Percentiles rank a stretch among this genome's conserved stretches.
Conservation (phyloP, 2,888 invertebrate genomes). For the Girardia tigrina region DNA sequence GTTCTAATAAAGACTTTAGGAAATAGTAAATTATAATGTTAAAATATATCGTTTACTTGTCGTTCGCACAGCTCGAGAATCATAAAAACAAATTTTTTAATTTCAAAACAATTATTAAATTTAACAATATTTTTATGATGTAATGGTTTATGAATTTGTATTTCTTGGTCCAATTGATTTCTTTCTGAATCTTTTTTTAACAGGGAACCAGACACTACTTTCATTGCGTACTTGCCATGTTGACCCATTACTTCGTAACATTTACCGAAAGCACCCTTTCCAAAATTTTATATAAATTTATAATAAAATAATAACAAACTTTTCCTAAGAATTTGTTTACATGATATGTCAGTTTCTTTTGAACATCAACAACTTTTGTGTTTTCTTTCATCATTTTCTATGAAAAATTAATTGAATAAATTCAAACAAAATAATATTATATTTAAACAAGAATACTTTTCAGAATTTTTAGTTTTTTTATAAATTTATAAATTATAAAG, state of each 20-base stretch:
- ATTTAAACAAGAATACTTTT: too few species aligned
- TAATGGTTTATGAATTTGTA: slow-evolving; percentile 76
- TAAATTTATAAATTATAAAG: too few species aligned
- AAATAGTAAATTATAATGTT: not conserved
- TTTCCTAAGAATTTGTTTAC: too few species aligned
- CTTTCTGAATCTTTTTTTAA: slow-evolving; percentile 59
- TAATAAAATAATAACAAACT: too few species aligned
- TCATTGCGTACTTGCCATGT: slow-evolving; percentile 74
- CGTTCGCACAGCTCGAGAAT: slow-evolving; percentile 82
- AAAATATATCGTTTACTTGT: slow-evolving; percentile 58
- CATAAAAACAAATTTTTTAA: slow-evolving; percentile 77
- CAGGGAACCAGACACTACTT: slow-evolving; percentile 78
- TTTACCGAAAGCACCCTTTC: slow-evolving; percentile 96
- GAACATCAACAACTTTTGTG: too few species aligned
- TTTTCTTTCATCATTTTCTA: too few species aligned
- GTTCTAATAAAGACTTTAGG: slow-evolving; percentile 82
- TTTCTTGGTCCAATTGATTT: slow-evolving; percentile 60
- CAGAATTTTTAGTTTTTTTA: too few species aligned
- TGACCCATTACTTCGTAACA: slow-evolving; percentile 85
- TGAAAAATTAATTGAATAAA: too few species aligned
- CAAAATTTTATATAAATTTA: too few species aligned
- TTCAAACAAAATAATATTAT: too few species aligned
- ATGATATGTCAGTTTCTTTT: too few species aligned
- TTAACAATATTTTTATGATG: slow-evolving; percentile 78
- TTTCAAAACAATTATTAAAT: slow-evolving; percentile 87